Conservation (phyloP, 92 coral and sea anemone species). For the Phenganax subtilis region DNA sequence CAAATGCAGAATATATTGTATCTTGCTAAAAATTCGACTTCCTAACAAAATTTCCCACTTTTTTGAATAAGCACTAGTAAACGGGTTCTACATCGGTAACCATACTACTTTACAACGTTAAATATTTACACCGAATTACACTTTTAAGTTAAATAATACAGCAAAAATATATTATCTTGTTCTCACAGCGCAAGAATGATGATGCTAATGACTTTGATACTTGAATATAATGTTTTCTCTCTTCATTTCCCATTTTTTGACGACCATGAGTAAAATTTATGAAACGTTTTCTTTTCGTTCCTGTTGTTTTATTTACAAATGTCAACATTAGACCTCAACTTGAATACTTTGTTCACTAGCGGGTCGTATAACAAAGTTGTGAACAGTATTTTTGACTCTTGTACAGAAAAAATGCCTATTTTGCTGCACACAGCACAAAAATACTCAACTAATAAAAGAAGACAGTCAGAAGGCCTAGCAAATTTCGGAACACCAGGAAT, state of each 20-base stretch:
- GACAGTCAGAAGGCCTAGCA: too few species aligned
- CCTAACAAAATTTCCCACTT: neutral
- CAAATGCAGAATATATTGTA: neutral
- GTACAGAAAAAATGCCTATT: too few species aligned
- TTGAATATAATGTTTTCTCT: neutral
- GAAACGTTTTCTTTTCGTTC: constrained; percentile 4
- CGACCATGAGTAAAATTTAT: neutral
- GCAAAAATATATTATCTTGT: constrained; percentile 41
- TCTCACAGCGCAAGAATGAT: constrained; percentile 28
- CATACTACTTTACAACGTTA: constrained; percentile 10
- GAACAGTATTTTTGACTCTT: too few species aligned
- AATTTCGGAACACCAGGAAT: too few species aligned
- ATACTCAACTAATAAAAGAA: too few species aligned
- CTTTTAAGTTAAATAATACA: constrained; percentile 37
- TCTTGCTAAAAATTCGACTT: neutral
- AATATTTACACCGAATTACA: constrained; percentile 30
- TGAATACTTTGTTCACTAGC: too few species aligned
- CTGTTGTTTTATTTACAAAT: constrained; percentile 3
- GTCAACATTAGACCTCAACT: neutral
- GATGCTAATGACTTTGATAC: neutral
- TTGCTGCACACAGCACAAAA: too few species aligned
- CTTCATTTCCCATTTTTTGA: neutral
- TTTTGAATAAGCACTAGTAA: neutral
- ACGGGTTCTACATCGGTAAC: neutral
- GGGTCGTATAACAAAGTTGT: too few species aligned